Base-by-base conservation (phyloP, 2,888 invertebrate species). In the Iselma pallidipennis region DNA sequence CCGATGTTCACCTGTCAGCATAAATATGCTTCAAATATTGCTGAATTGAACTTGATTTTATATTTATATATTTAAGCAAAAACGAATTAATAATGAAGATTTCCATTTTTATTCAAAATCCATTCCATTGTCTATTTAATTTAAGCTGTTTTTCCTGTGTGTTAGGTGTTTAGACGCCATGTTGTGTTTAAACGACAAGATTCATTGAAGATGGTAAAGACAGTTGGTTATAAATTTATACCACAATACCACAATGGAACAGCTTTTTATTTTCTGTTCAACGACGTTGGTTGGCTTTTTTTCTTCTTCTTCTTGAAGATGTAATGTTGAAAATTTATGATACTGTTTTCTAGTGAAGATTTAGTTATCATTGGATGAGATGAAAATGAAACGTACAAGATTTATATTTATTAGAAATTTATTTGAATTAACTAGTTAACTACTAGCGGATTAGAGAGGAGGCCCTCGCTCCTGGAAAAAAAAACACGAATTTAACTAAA, bases 1-100 rank as follows among this genome's bases (percentile, higher is more conserved):
- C 72, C 74, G 76, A 79, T 79, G 75, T 72, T 68, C 72, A 71
- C 70, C 74, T 78, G 77, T 79, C 78, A 78, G 65, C 78, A 75
- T 78, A 78, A 79, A 78, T 77, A 74, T 72, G 68, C 72, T 69
- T 72, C 67, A 69, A 66, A 66, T 63, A 52, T 56, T n/a, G n/a
- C n/a, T n/a, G n/a, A n/a, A n/a, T n/a, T n/a, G n/a, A n/a, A n/a
- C n/a, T n/a, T n/a, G n/a, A n/a, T n/a, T n/a, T n/a, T n/a, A n/a
- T n/a, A n/a, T n/a, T n/a, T n/a, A n/a, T n/a, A n/a, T n/a, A n/a
- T n/a, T n/a, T n/a, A n/a, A n/a, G n/a, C n/a, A n/a, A n/a, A n/a
- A n/a, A n/a, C n/a, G n/a, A n/a, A n/a, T n/a, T n/a, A n/a, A n/a
- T n/a, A n/a, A n/a, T n/a, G n/a, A n/a, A n/a, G n/a, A n/a, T n/a